Conservation (phyloP, 1,140 invertebrate genomes). For the Oscheius sp. region DNA sequence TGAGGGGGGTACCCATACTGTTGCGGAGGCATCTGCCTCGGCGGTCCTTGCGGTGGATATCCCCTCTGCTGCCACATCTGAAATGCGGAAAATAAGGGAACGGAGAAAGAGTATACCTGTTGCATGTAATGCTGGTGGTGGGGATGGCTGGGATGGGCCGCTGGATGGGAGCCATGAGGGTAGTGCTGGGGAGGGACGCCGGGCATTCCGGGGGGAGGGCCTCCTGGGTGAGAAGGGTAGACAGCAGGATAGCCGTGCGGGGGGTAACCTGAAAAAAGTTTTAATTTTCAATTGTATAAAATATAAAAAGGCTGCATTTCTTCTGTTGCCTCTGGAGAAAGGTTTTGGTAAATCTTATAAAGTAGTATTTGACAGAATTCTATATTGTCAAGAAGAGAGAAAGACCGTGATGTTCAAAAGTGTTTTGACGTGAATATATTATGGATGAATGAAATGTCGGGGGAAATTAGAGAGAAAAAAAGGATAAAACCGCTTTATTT, state of each 20-base stretch:
- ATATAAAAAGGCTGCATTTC: neutral
- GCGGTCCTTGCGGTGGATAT: constrained; percentile 10
- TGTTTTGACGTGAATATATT: too few relatives aligned
- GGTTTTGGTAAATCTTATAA: too few relatives aligned
- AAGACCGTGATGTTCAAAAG: too few relatives aligned
- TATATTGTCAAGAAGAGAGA: too few relatives aligned
- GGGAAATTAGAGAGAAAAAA: too few relatives aligned
- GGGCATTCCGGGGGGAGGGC: neutral
- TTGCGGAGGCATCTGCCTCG: constrained; percentile 4
- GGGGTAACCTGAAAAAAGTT: constrained; percentile 13
- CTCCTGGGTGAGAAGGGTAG: neutral
- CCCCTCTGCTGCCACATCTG: too few relatives aligned
- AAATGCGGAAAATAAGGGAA: too few relatives aligned
- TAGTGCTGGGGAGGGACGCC: constrained; percentile 1
- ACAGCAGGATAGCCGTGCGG: constrained; percentile 3
- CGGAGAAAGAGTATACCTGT: neutral
- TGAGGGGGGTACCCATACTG: constrained; percentile 17
- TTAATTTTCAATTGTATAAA: neutral
- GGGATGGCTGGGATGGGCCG: neutral
- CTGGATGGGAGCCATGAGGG: neutral
- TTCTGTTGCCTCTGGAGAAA: constrained; percentile 22
- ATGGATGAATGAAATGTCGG: too few relatives aligned
- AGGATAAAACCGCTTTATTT: too few relatives aligned
- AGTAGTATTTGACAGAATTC: too few relatives aligned
- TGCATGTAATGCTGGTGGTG: neutral